Evolutionary conservation across 2,888 invertebrate species (phyloP), one percentile per base, ranked within the genome.

Genomic region (Ichneumon xanthorius): DNA sequence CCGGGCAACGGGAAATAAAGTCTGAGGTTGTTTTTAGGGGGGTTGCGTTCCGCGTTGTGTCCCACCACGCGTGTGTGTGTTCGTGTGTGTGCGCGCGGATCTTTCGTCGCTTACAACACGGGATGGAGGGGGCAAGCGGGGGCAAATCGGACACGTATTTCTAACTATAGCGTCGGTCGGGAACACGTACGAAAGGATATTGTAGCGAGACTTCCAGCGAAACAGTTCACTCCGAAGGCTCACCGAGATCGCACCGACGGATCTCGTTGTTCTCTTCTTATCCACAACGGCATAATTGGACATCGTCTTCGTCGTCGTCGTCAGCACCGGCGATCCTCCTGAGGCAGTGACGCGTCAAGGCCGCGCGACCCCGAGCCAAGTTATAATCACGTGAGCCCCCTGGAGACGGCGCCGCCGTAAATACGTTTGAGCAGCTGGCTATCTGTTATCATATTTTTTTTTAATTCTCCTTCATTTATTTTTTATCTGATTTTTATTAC

Each of bases 161-260:
- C 93, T 93, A 93, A 93, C 93, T 93, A 93, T 93, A 93, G 93
- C 91, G 91, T 88, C 84, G 89, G 55, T 72, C 40, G 16, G 22
- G 63, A 53, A 71, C 65, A 70, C 84, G 72, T 68, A 75, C 89
- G 89, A 88, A 88, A 92, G 91, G 92, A 93, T 92, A 92, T 93
- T 92, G 92, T 92, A 92, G 92, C 89, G 88, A 89, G 89, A 87
- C 87, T 90, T 93, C 92, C 92, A 92, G 92, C 90, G 91, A 91
- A 91, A 93, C 93, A 93, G 93, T 93, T 91, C 91, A 89, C 90
- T 90, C 89, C 91, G 93, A 91, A 90, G 89, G 87, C 91, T 91
- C 93, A 91, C 87, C 90, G 91, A 86, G 92, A 90, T 88, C 92
- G 90, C 91, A 91, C 90, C 92, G 88, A 81, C 80, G 86, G 82